Evolutionary conservation across 2,888 invertebrate genomes (phyloP), one percentile per base, ranked within the genome.

Genomic region (Hydrotaea cyrtoneurina): DNA sequence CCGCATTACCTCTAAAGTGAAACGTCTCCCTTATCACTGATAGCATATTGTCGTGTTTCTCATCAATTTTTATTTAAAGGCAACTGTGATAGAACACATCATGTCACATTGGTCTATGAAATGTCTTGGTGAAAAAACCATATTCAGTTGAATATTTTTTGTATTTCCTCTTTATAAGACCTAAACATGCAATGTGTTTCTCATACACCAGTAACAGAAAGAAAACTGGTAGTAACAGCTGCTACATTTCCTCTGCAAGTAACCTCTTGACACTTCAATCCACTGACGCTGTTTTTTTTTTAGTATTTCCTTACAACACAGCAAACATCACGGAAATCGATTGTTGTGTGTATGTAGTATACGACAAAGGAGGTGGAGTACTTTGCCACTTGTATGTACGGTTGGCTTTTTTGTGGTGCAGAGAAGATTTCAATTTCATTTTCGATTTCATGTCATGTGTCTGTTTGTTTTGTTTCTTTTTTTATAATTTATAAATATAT

Each of bases 361-460:
- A 50, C 1, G 4, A 13, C 50, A n/a, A 13, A 2, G 50, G n/a
- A 50, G 3, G 7, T 2, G n/a, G n/a, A 50, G 50, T 50, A 50
- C 50, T n/a, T 50, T 50, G 15, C 50, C 13, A 50, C 50, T 50
- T 50, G 50, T 15, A n/a, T n/a, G 4, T 50, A 10, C 50, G 1
- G 50, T n/a, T 31, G 31, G 50, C n/a, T 11, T 39, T 39, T 4
- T 13, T 10, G 13, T 10, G 39, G 39, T 39, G 39, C 39, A 39
- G 39, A 39, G 50, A 15, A 39, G 50, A 15, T 50, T 50, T n/a
- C 13, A 31, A 39, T n/a, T 79, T 53, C 21, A 72, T 36, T 59
- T 46, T 59, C 19, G n/a, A 71, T 50, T 78, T 71, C 21, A 50
- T 72, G 72, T 46, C 46, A 72, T 72, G 46, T 59, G 13, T 3